These are phyloP conservation scores for Willowsia nigromaculata DNA, from an alignment of 2,888 invertebrate genomes.

Conservation along the genomic window DNA sequence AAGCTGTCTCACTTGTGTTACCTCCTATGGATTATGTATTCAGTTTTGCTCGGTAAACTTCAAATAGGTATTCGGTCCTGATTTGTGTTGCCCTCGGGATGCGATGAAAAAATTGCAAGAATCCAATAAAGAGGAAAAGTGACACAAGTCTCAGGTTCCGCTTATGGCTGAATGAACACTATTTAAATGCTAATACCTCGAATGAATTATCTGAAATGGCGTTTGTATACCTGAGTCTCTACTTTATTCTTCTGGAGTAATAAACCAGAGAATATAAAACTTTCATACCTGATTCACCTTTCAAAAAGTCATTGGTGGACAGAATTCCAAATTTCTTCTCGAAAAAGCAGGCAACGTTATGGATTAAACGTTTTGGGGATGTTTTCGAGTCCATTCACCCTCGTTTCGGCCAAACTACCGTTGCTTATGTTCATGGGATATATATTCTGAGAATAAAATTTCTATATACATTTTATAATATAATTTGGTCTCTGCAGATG, in stretches of 20 bases:
- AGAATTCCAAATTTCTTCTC: background rate
- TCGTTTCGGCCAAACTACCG: background rate
- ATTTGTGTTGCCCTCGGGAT: slow-evolving; percentile 44
- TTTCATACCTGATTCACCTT: slow-evolving; percentile 8
- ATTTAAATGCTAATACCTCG: slow-evolving; percentile 57
- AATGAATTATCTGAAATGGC: slow-evolving; percentile 1
- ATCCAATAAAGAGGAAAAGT: slow-evolving; percentile 19
- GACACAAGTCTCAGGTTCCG: background rate
- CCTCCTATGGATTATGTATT: background rate
- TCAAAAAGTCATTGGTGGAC: slow-evolving; percentile 5
- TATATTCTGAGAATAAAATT: too few relatives aligned
- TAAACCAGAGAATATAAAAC: slow-evolving; percentile 4
- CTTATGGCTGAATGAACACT: slow-evolving; percentile 6
- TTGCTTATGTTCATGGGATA: background rate
- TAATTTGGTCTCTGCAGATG: background rate
- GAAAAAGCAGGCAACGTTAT: background rate
- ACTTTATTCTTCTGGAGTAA: background rate
- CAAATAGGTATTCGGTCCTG: slow-evolving; percentile 15
- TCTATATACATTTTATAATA: background rate
- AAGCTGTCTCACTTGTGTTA: too few relatives aligned
- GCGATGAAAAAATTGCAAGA: slow-evolving; percentile 27
- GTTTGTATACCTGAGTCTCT: background rate
- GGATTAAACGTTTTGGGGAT: background rate
- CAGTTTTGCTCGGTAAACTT: background rate
- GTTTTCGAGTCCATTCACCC: background rate